Evolutionary conservation across 2,797 vertebrate genomes (phyloP).

Genomic region (Cetoscarus ocellatus): DNA sequence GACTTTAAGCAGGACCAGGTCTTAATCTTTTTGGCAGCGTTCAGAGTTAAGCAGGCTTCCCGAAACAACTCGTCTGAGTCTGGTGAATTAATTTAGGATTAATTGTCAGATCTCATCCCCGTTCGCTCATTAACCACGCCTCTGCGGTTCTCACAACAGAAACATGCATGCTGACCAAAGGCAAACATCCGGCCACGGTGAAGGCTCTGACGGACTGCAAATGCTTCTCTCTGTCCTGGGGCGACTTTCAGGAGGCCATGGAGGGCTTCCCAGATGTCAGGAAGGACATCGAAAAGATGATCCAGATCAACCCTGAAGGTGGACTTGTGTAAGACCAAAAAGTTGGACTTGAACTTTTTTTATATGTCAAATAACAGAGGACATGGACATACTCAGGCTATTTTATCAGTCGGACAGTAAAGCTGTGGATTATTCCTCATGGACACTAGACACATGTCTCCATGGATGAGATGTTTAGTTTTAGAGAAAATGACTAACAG

Average conservation of each 20-base stretch:
- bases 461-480: constrained; percentile 14
- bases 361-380: constrained; percentile 14
- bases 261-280: constrained; percentile 75
- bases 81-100: constrained; percentile 70
- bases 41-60: constrained; percentile 56
- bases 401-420: constrained; percentile 6
- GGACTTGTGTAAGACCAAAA: constrained; percentile 54
- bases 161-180: constrained; percentile 80
- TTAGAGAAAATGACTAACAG: constrained; percentile 6
- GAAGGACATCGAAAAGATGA: constrained; percentile 74
- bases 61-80: constrained; percentile 34
- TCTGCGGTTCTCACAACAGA: constrained; percentile 58
- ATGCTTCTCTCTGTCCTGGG: constrained; percentile 81
- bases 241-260: constrained; percentile 72
- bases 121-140: constrained; percentile 58
- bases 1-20: constrained; percentile 47
- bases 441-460: constrained; percentile 11
- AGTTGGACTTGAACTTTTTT: constrained; percentile 3
- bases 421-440: constrained; percentile 3
- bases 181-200: constrained; percentile 77
- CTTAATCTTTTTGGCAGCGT: constrained; percentile 61
- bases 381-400: constrained; percentile 17
- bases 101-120: constrained; percentile 67
- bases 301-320: constrained; percentile 48
- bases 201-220: constrained; percentile 77